Base-by-base conservation (phyloP, 2,113 vertebrate species). In the Megaceryle maxima region DNA sequence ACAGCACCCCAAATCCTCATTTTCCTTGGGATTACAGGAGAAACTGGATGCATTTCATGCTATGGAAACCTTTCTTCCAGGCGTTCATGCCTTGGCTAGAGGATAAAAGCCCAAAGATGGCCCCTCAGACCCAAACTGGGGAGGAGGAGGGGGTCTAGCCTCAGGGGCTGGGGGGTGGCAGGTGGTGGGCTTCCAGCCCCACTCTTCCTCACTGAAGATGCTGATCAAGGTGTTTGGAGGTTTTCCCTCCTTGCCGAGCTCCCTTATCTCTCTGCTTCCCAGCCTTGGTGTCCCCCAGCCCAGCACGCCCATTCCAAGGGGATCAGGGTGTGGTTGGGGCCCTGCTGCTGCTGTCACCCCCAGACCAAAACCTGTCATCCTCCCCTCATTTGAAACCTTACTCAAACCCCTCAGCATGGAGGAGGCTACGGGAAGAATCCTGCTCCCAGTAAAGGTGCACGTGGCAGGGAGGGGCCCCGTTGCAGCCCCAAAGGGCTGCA, bases 121-220 rank as follows among this genome's bases (percentile, higher is more conserved):
- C 28, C 57, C 39, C 5, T 15, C 53, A 39, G 25, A 46, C 18
- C 37, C 14, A 2, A 60, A 68, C 17, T 2, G 2, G 33, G 63
- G 51, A 39, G 13, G 9, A 29, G 11, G 26, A 66, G 9, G 60
- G 48, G 68, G 31, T 55, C 33, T 9, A 6, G n/a, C 25, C 33
- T 1, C 9, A 31, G 28, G 63, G 1, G 14, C 8, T 46, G 25
- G 50, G 50, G 25, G 21, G 8, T 5, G 28, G 8, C 1, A 8
- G 28, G n/a, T 2, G 43, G 7, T 33, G 68, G 77, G 69, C 43
- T 63, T 14, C 74, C 57, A 35, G 24, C 51, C 67, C 26, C 57
- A 5, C 22, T 66, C 51, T 51, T 78, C 51, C 56, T 56, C 0
- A 1, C 56, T 72, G 48, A 53, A 70, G 70, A 17, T 25, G 64